Percentiles rank a stretch among this genome's conserved stretches.
phyloP scores from a whole-genome alignment of 37 sponge, comb jelly and placozoan genomes.

The Mnemiopsis leidyi region DNA sequence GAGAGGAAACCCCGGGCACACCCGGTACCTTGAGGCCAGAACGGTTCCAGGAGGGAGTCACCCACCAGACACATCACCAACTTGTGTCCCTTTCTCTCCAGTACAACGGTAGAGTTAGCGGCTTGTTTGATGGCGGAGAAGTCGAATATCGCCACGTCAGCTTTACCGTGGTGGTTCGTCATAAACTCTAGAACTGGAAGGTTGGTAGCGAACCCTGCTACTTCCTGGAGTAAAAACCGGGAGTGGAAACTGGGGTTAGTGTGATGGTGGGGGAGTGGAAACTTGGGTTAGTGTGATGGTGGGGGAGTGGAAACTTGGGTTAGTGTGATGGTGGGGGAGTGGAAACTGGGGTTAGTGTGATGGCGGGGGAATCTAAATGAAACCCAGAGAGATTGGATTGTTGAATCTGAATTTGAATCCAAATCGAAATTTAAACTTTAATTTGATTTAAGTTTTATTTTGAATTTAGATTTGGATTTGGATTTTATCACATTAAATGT shows the following conservation, averaged over 20 bases:
- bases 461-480: too few relatives aligned
- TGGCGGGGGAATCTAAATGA: neutral
- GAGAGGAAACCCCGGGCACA: constrained; percentile 89
- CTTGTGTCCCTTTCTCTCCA: constrained; percentile 62
- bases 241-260: neutral
- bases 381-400: too few relatives aligned
- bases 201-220: constrained; percentile 79
- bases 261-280: neutral
- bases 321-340: neutral
- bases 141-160: constrained; percentile 92
- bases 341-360: neutral
- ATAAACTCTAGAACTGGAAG: constrained; percentile 77
- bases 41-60: constrained; percentile 90
- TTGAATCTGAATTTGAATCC: too few relatives aligned
- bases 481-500: too few relatives aligned
- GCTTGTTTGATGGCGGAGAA: constrained; percentile 86
- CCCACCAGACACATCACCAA: constrained; percentile 80
- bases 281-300: neutral
- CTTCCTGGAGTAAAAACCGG: constrained; percentile 69
- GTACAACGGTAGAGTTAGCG: constrained; percentile 15
- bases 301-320: neutral
- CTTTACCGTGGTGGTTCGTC: constrained; percentile 72
- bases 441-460: too few relatives aligned
- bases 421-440: too few relatives aligned
- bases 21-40: constrained; percentile 96